A percentile compares a stretch with the other conserved stretches of the same genome.
Evolutionary conservation across 2,113 vertebrate species (phyloP).

Genomic region (Crotalus horridus): DNA sequence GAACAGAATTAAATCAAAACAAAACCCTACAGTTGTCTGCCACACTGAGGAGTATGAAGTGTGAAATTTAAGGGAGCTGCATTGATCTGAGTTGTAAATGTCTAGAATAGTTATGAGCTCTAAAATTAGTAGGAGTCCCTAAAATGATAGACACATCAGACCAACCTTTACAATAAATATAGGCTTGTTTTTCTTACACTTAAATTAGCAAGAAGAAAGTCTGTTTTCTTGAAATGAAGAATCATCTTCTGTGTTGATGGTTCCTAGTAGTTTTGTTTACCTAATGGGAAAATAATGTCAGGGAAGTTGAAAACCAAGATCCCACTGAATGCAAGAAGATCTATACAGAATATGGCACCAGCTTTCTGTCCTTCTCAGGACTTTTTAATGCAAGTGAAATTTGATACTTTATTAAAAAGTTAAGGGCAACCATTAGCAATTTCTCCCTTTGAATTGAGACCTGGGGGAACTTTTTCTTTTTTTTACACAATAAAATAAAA

Average conservation of each 20-base stretch:
- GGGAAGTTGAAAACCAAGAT: not conserved
- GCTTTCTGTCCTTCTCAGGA: not conserved
- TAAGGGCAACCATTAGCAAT: not conserved
- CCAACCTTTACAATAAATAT: not conserved
- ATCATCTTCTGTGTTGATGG: not conserved
- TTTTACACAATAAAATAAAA: not conserved
- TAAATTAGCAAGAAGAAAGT: not conserved
- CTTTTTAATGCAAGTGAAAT: not conserved
- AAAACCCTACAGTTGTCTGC: not conserved
- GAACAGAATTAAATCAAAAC: conserved; percentile 4
- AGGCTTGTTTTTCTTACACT: not conserved
- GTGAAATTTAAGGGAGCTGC: not conserved
- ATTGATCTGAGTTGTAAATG: not conserved
- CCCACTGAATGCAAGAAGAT: not conserved
- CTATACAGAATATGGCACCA: not conserved
- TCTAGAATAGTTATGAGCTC: not conserved
- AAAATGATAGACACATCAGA: not conserved
- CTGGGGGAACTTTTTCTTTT: not conserved
- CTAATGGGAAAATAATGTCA: not conserved
- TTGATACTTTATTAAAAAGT: not conserved
- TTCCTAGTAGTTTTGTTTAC: not conserved
- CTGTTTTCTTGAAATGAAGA: not conserved
- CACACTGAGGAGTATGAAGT: not conserved
- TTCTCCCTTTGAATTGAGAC: not conserved
- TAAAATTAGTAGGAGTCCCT: conserved; percentile 1